These are phyloP conservation scores for Ophraella communa DNA, from an alignment of 2,888 invertebrate genomes.

Conservation along the genomic window DNA sequence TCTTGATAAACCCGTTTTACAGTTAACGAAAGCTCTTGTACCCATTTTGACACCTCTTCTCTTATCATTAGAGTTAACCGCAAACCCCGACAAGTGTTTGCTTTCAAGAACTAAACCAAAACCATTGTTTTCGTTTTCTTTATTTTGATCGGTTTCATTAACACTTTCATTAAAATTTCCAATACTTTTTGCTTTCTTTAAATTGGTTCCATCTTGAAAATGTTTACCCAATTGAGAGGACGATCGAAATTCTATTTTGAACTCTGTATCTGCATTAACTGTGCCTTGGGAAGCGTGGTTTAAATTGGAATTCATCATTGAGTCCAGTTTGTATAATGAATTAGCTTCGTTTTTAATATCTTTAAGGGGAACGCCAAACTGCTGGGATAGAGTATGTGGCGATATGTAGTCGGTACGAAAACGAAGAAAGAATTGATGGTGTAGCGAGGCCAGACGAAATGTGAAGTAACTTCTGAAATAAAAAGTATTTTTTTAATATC, in stretches of 20 bases:
- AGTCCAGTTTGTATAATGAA: conserved; percentile 56
- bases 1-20: conserved; percentile 52
- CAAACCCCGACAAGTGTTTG: conserved; percentile 52
- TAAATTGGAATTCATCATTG: conserved; percentile 50
- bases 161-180: conserved; percentile 60
- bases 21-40: conserved; percentile 67
- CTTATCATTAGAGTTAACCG: conserved; percentile 46
- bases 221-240: conserved; percentile 42
- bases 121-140: conserved; percentile 72
- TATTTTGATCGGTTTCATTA: conserved; percentile 68
- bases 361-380: conserved; percentile 65
- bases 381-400: conserved; percentile 68
- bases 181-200: conserved; percentile 63
- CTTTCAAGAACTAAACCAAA: conserved; percentile 53
- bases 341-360: conserved; percentile 60
- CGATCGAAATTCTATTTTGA: conserved; percentile 55
- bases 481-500: too few relatives aligned
- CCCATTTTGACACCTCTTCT: conserved; percentile 80
- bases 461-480: conserved; percentile 72
- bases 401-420: conserved; percentile 76
- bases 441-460: conserved; percentile 78
- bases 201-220: conserved; percentile 36
- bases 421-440: conserved; percentile 78
- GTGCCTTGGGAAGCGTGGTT: conserved; percentile 43
- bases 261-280: conserved; percentile 55